A percentile compares a stretch with the other conserved stretches of the same genome.
Conservation (phyloP, 23 tunicate genomes). For the Aplidium turbinatum region DNA sequence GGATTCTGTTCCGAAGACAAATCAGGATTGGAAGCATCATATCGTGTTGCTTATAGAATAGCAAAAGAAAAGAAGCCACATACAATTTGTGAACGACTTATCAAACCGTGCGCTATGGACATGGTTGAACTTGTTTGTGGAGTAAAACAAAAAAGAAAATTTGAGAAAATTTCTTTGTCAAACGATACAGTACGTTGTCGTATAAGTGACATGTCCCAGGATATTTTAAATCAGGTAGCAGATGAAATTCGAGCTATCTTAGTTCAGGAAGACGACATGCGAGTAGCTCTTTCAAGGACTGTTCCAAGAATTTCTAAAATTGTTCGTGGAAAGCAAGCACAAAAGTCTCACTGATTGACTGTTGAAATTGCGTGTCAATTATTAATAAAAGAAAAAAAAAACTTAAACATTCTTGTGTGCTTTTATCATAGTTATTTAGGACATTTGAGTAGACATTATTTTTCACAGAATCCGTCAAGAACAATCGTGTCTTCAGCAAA, state of each 20-base stretch:
- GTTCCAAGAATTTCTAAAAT: too few relatives aligned
- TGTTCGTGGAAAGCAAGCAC: too few relatives aligned
- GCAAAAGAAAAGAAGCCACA: conserved; percentile 26
- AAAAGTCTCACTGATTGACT: too few relatives aligned
- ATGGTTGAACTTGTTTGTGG: conserved; percentile 37
- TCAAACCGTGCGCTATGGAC: conserved; percentile 27
- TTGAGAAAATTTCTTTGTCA: conserved; percentile 28
- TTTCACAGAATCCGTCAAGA: too few relatives aligned
- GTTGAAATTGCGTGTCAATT: too few relatives aligned
- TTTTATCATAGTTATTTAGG: too few relatives aligned
- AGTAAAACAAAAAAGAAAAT: conserved; percentile 3
- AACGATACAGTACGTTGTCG: conserved; percentile 24
- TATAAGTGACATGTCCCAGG: conserved; percentile 15
- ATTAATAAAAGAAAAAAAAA: too few relatives aligned
- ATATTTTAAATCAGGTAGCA: conserved; percentile 26
- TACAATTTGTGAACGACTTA: conserved; percentile 32
- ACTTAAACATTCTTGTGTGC: too few relatives aligned
- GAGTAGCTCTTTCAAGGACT: too few relatives aligned
- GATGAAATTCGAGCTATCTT: conserved; percentile 24
- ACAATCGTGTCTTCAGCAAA: too few relatives aligned
- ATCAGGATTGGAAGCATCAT: conserved; percentile 36
- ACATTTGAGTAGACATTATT: too few relatives aligned
- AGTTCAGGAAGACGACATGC: too few relatives aligned
- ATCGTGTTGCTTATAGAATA: conserved; percentile 37
- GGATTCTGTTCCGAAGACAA: conserved; percentile 34